A percentile compares a stretch with the other conserved stretches of the same genome.
These are phyloP conservation scores for Australoheros scitulus DNA, from an alignment of 2,113 vertebrate species.

Conservation along the genomic window DNA sequence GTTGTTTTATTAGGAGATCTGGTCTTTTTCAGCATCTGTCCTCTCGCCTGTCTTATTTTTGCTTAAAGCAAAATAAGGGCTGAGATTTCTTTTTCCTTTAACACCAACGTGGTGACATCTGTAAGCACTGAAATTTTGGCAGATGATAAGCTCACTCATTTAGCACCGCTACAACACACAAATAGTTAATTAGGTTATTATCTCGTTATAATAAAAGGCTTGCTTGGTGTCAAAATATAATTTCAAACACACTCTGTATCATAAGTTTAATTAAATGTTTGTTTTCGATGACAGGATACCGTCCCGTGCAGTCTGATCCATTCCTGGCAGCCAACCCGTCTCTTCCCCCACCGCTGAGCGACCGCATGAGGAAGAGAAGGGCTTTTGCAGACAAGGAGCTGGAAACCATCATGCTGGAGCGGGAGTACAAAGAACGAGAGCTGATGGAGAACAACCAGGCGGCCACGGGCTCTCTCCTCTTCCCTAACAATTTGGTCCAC, in stretches of 20 bases:
- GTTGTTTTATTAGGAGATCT: neutral
- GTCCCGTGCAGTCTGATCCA: slow-evolving; percentile 88
- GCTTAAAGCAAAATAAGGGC: neutral
- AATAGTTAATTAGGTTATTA: neutral
- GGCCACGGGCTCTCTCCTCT: slow-evolving; percentile 82
- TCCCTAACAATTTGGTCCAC: slow-evolving; percentile 85
- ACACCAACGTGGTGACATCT: rapidly evolving
- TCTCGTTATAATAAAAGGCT: neutral
- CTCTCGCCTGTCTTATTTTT: rapidly evolving
- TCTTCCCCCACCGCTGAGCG: slow-evolving; percentile 92
- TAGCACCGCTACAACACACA: neutral
- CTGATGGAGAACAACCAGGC: slow-evolving; percentile 90
- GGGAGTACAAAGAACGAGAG: slow-evolving; percentile 96
- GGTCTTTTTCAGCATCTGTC: neutral
- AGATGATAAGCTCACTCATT: rapidly evolving
- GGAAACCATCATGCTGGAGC: slow-evolving; percentile 98
- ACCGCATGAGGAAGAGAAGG: slow-evolving; percentile 97
- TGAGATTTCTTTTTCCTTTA: neutral
- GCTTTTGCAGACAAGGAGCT: slow-evolving; percentile 99
- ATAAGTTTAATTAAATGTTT: neutral
- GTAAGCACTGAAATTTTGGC: neutral
- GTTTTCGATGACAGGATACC: slow-evolving; percentile 84
- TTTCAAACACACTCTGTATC: neutral
- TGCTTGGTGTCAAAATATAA: neutral
- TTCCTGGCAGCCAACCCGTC: slow-evolving; percentile 85